These are phyloP conservation scores for Brachyhypopomus occidentalis DNA, from an alignment of 2,113 vertebrate genomes.

Conservation along the genomic window DNA sequence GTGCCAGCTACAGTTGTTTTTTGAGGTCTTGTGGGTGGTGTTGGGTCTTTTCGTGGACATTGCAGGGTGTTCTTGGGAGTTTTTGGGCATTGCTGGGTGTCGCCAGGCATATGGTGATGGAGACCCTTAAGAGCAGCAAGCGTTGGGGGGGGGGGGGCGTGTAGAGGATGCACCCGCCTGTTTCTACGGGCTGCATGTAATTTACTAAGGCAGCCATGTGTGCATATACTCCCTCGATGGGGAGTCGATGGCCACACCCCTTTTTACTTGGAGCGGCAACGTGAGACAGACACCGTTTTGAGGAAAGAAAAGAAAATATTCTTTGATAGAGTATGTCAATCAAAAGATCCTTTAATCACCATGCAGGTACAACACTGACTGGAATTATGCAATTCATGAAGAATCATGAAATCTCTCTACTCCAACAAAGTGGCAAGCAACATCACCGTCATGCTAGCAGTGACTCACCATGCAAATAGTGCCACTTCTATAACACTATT, in stretches of 20 bases:
- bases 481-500: background rate
- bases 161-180: conserved; percentile 12
- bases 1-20: background rate
- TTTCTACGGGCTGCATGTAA: conserved; percentile 38
- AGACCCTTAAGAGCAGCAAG: conserved; percentile 14
- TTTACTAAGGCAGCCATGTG: conserved; percentile 45
- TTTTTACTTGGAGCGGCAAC: conserved; percentile 20
- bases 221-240: conserved; percentile 21
- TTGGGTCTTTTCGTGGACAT: background rate
- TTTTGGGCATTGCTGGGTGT: background rate
- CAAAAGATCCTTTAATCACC: conserved; percentile 22
- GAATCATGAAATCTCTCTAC: conserved; percentile 8
- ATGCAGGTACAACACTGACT: background rate
- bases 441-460: background rate
- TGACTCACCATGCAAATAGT: background rate
- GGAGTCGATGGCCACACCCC: background rate
- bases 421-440: conserved; percentile 6
- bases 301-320: background rate
- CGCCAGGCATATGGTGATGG: conserved; percentile 3
- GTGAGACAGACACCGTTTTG: background rate
- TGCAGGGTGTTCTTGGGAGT: background rate
- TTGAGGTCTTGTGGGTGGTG: background rate
- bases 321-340: conserved; percentile 14
- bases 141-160: background rate
- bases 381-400: background rate